Conservation (phyloP, 2,797 vertebrate species). For the Adrianichthys oophorus region DNA sequence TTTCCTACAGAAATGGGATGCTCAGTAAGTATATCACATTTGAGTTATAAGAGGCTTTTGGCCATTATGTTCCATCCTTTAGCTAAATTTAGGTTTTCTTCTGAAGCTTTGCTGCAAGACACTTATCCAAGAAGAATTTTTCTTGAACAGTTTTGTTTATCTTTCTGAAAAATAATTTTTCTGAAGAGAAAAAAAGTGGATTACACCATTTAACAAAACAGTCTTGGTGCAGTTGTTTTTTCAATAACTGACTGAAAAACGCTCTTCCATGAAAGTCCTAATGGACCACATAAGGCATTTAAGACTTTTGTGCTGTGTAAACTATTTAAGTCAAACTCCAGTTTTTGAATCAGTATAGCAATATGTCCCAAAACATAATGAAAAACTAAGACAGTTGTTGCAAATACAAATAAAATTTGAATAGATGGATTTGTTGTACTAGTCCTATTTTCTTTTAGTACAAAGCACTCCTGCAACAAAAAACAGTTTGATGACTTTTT, state of each 20-base stretch:
- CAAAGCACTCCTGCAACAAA: background rate
- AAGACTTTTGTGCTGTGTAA: background rate
- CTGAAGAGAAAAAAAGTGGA: background rate
- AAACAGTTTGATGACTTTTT: background rate
- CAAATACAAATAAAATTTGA: too few species aligned
- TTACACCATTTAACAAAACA: background rate
- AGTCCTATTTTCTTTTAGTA: too few species aligned
- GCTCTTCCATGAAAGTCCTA: background rate
- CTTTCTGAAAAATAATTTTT: background rate
- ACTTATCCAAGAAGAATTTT: background rate
- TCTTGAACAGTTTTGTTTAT: background rate
- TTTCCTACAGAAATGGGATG: slow-evolving; percentile 6
- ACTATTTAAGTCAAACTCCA: too few species aligned
- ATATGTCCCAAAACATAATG: too few species aligned
- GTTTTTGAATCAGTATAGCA: too few species aligned
- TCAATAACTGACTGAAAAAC: too few species aligned
- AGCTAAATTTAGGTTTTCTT: too few species aligned
- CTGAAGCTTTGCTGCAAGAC: background rate
- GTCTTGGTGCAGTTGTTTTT: too few species aligned
- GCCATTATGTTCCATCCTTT: too few species aligned
- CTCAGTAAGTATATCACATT: background rate
- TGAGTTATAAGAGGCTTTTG: too few species aligned
- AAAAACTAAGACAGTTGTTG: too few species aligned
- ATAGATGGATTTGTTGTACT: too few species aligned
- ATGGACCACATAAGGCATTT: background rate